Percentiles rank a stretch among this genome's conserved stretches.
Evolutionary conservation across 2,113 vertebrate genomes (phyloP).

Genomic region (Camelus bactrianus): DNA sequence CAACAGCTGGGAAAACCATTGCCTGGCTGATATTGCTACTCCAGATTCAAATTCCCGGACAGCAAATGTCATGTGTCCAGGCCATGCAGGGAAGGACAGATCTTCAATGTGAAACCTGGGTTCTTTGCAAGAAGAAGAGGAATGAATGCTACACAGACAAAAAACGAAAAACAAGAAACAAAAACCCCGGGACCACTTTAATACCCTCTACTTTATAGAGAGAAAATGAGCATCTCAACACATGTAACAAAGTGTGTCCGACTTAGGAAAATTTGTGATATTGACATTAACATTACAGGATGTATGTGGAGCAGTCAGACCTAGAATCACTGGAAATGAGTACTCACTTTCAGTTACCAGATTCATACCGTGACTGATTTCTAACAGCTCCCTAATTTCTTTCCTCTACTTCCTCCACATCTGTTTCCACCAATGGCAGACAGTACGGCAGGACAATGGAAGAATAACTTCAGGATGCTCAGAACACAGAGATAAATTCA

Average conservation of each 20-base stretch:
- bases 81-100: background rate
- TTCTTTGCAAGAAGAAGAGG: background rate
- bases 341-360: background rate
- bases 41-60: background rate
- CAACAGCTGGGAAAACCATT: background rate
- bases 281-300: background rate
- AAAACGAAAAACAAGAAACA: background rate
- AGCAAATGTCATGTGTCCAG: background rate
- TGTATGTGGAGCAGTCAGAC: background rate
- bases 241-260: background rate
- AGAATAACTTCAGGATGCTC: slow-evolving; percentile 45
- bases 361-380: background rate
- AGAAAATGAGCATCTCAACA: background rate
- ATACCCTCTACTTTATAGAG: background rate
- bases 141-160: background rate
- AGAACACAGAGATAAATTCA: slow-evolving; percentile 62
- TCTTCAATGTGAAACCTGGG: background rate
- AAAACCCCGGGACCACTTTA: background rate
- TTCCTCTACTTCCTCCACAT: background rate
- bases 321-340: background rate
- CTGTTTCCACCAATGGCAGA: background rate
- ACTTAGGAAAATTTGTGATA: background rate
- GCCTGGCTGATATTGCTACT: background rate
- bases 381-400: background rate
- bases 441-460: background rate